A percentile compares a stretch with the other conserved stretches of the same genome.
phyloP scores from a whole-genome alignment of 2,113 vertebrate species.

The Columba janthina region DNA sequence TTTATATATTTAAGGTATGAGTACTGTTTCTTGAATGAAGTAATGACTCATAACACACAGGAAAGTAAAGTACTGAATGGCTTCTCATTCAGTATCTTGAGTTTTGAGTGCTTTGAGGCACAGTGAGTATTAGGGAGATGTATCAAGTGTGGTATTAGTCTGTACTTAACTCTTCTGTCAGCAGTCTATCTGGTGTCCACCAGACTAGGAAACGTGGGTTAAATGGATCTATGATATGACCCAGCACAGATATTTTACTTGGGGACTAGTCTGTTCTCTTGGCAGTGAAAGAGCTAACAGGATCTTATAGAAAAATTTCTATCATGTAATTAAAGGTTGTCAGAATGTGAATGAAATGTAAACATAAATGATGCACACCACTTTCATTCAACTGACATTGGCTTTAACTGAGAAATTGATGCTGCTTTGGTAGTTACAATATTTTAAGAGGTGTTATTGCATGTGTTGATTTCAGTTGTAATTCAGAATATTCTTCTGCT shows the following conservation, averaged over 20 bases:
- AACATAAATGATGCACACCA: not conserved
- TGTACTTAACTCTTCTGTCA: not conserved
- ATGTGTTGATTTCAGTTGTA: not conserved
- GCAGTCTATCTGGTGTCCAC: not conserved
- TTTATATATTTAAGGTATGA: not conserved
- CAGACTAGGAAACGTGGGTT: not conserved
- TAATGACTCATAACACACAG: not conserved
- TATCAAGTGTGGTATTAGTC: not conserved
- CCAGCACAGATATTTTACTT: not conserved
- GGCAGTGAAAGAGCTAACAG: not conserved
- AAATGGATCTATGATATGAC: not conserved
- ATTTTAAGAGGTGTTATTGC: not conserved
- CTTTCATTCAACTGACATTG: not conserved
- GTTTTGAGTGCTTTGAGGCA: not conserved
- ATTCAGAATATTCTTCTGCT: not conserved
- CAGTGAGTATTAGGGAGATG: fast-evolving
- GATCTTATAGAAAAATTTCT: not conserved
- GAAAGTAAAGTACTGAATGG: not conserved
- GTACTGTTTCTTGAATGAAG: not conserved
- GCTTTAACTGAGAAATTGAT: not conserved
- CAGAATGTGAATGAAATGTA: not conserved
- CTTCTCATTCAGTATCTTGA: not conserved
- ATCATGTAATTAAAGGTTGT: not conserved
- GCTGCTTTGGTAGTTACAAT: not conserved
- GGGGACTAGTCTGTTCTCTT: not conserved